Evolutionary conservation across 1,140 invertebrate species (phyloP), one percentile per base, ranked within the genome.

Genomic region (Penaeus vannamei): DNA sequence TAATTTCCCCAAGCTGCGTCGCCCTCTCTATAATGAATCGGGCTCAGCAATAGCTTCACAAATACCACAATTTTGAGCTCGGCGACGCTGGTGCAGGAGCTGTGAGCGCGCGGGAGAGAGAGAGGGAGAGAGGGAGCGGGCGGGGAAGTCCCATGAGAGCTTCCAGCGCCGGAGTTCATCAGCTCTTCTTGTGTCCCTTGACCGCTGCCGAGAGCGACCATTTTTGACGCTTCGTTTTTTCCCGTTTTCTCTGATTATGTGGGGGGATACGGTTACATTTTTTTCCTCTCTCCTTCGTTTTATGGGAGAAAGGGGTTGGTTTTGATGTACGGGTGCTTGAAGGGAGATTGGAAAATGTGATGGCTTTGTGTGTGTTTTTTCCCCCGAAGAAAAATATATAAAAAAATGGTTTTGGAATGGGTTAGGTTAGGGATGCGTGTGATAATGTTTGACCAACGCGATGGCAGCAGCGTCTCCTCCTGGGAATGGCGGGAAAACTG

Each of bases 401-500:
- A n/a, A n/a, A n/a, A 32, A 76, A 29, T 0, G 26, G 22, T n/a
- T 32, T 53, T 53, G 46, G 46, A 53, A 53, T 53, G 46, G 46
- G 46, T 53, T 53, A 1, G 46, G 46, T 14, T 53, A 14, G 46
- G 46, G 46, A 53, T 53, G 69, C 20, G n/a, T 32, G 29, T 36
- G n/a, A 17, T 32, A 76, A 76, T 76, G 8, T 76, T 36, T 32
- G 69, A 76, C 69, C 36, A 20, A 10, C 23, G 29, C 29, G 69
- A 36, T 76, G 69, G 69, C 69, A 76, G 69, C 69, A 76, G 26
- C 32, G 69, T 26, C 69, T 76, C 26, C 69, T 76, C 69, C 7
- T 26, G 69, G 69, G 69, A 76, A 32, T 29, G 36, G 69, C 69
- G 14, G 69, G 69, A 32, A 29, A 76, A 76, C 26, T 76, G 69